Conservation (phyloP, 2,888 invertebrate species). For the Netelia virgata region DNA sequence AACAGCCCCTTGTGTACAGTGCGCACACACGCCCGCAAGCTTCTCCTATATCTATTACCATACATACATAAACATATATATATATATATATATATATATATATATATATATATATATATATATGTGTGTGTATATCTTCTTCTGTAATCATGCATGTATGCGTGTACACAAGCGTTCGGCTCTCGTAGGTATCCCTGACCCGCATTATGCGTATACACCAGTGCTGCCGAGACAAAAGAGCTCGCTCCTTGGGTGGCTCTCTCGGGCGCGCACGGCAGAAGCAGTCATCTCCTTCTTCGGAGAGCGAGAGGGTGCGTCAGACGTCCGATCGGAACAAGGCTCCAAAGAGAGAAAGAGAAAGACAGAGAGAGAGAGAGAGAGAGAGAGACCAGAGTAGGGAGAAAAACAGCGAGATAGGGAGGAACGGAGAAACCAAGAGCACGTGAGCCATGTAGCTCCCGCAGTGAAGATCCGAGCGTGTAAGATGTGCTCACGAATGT, state of each 20-base stretch:
- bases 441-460: constrained; percentile 65
- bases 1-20: constrained; percentile 36
- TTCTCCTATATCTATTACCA: not conserved
- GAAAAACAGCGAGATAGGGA: constrained; percentile 56
- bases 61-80: constrained; percentile 24
- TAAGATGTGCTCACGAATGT: constrained; percentile 39
- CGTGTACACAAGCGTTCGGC: constrained; percentile 35
- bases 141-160: constrained; percentile 38
- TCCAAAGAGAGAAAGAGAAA: constrained; percentile 29
- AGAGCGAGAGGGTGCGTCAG: constrained; percentile 20
- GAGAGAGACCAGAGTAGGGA: constrained; percentile 24
- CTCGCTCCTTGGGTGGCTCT: constrained; percentile 72
- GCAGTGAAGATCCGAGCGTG: constrained; percentile 62
- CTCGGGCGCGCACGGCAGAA: constrained; percentile 57
- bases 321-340: constrained; percentile 34
- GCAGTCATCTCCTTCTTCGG: constrained; percentile 11
- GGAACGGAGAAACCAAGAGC: constrained; percentile 53
- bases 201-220: constrained; percentile 69
- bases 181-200: constrained; percentile 69
- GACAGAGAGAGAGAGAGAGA: not conserved
- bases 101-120: constrained; percentile 20
- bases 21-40: constrained; percentile 24
- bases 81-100: constrained; percentile 6
- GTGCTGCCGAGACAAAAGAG: constrained; percentile 80
- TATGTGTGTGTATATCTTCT: constrained; percentile 6